Conservation (phyloP, 2,797 vertebrate species). For the Prionace glauca region DNA sequence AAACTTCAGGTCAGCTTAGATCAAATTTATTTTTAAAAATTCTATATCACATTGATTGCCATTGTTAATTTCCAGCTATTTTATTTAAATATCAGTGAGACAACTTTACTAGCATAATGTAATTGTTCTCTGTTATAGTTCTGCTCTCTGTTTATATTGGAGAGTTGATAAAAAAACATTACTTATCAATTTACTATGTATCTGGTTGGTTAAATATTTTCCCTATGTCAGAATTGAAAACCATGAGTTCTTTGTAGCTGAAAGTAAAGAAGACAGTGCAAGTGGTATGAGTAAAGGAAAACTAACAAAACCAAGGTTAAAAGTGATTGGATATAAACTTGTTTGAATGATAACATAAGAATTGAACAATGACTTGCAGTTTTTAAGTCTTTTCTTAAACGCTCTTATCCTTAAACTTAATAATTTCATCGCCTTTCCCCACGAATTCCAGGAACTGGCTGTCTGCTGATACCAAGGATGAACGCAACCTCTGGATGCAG, state of each 20-base stretch:
- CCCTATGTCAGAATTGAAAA: not conserved
- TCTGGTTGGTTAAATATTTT: not conserved
- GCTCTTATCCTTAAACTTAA: not conserved
- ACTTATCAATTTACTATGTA: not conserved
- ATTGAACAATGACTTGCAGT: not conserved
- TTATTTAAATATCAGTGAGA: not conserved
- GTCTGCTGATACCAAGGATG: slow-evolving; percentile 91
- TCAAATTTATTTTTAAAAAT: not conserved
- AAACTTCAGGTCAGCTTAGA: not conserved
- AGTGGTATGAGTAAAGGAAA: not conserved
- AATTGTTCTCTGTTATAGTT: not conserved
- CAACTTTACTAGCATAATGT: not conserved
- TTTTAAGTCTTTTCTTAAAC: not conserved
- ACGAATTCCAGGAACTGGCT: slow-evolving; percentile 81
- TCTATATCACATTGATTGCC: not conserved
- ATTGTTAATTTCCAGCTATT: not conserved
- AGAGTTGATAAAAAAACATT: not conserved
- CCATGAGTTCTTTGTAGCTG: not conserved
- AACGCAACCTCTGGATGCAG: slow-evolving; percentile 92
- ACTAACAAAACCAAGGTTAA: not conserved
- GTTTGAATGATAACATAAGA: not conserved
- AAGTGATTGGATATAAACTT: not conserved
- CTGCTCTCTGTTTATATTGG: not conserved
- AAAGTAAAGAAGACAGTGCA: not conserved
- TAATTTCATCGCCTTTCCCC: slow-evolving; percentile 31